These are phyloP conservation scores for Ovis aries DNA, from an alignment of 2,113 vertebrate genomes.

Conservation along the genomic window ARS-UI_Ramb_v3.0 NC_056054.1:275231501-275232000, in stretches of 20 bases:
- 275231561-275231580: background rate
- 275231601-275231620: background rate
- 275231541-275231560: background rate
- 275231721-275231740: constrained; percentile 48
- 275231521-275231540: background rate
- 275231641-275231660: constrained; percentile 24
- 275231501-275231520: background rate
- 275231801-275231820: constrained; percentile 65
- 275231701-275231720: constrained; percentile 29
- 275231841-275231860: constrained; percentile 76
- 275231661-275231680: constrained; percentile 18
- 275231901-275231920: constrained; percentile 70
- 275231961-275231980: constrained; percentile 49
- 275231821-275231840: constrained; percentile 46
- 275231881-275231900: constrained; percentile 68
- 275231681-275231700: background rate
- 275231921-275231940: constrained; percentile 46
- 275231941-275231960: constrained; percentile 35
- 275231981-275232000: constrained; percentile 5
- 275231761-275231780: constrained; percentile 67
- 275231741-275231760: constrained; percentile 61
- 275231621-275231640: background rate
- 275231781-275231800: constrained; percentile 62
- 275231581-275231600: constrained; percentile 3
- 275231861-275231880: constrained; percentile 74